Evolutionary conservation across 2,888 invertebrate genomes (phyloP), one percentile per base, ranked within the genome.

Genomic region (Cataglyphis rosenhaueri): DNA sequence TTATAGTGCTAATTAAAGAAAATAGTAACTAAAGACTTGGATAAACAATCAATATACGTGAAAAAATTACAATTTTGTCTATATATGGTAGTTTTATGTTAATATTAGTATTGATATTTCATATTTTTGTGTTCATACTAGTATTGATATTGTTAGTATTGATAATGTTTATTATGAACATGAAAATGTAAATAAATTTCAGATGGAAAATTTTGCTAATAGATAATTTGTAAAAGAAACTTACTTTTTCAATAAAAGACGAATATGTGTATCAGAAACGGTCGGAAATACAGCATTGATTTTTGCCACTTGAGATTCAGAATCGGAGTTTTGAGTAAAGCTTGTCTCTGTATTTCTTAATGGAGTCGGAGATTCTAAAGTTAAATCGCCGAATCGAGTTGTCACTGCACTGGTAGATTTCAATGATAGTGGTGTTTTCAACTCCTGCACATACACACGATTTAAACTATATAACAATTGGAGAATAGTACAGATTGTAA

Each of bases 251-350:
- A 98, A 95, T 88, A 98, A 95, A 89, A 98, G 96, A 91, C 97
- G 97, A 92, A 98, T 98, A 93, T 98, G 98, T 38, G 97, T 97
- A 92, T 98, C 98, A 84, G 97, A 96, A 75, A 98, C 98, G 9
- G 98, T 98, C 2, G 98, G 98, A 94, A 98, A 98, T 97, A 98
- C 97, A 65, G 97, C 96, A 91, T 97, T 96, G 90, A 98, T 97
- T 95, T 97, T 98, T 59, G 96, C 95, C 18, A 98, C 97, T 82
- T 97, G 96, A 9, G 97, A 96, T 89, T 98, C 97, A 0, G 96
- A 96, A 86, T 97, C 97, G 9, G 95, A 95, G 74, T 95, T 96
- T 84, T 96, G 95, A 0, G 95, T 96, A 82, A 96, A 95, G 71
- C 96, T 96, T 4, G 97, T 96, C 92, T 97, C 97, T 87, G 92